Evolutionary conservation across 2,888 invertebrate genomes (phyloP).

Genomic region (Neelides folsomi): DNA sequence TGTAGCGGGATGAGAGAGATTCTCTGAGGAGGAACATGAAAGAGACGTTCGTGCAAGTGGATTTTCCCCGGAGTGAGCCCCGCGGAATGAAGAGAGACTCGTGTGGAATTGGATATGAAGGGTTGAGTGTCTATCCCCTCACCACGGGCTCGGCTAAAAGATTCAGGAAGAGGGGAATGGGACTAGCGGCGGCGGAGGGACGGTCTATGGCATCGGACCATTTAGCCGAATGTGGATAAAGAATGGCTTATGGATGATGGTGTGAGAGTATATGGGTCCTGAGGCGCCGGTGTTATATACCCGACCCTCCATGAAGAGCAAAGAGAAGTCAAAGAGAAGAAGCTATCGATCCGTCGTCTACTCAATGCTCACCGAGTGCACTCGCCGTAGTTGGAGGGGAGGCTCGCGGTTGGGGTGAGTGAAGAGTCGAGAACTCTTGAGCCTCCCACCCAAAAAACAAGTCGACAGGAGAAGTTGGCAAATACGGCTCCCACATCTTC

Average conservation of each 20-base stretch:
- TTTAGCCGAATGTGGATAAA: conserved; percentile 14
- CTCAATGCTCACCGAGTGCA: not conserved
- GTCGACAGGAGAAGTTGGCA: not conserved
- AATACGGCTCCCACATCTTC: not conserved
- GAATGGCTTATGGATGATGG: conserved; percentile 18
- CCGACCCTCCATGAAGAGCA: not conserved
- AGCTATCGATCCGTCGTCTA: conserved; percentile 10
- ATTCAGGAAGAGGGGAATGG: conserved; percentile 7
- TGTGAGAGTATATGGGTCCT: conserved; percentile 20
- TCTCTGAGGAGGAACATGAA: too few relatives aligned
- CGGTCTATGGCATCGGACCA: conserved; percentile 6
- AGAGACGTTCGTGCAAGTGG: too few relatives aligned
- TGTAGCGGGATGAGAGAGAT: too few relatives aligned
- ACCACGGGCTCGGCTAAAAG: too few relatives aligned
- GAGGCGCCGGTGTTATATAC: conserved; percentile 17
- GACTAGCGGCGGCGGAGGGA: conserved; percentile 14
- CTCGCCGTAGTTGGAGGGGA: conserved; percentile 2
- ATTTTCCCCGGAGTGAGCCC: too few relatives aligned
- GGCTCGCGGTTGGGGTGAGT: not conserved
- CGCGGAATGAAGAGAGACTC: too few relatives aligned
- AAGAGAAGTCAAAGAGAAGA: conserved; percentile 6
- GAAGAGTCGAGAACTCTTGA: conserved; percentile 7
- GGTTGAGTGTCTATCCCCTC: too few relatives aligned
- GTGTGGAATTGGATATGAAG: too few relatives aligned
- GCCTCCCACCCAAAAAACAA: conserved; percentile 6